Evolutionary conservation across 1,140 invertebrate genomes (phyloP), one percentile per base, ranked within the genome.

Genomic region (Drosophila tristis): DNA sequence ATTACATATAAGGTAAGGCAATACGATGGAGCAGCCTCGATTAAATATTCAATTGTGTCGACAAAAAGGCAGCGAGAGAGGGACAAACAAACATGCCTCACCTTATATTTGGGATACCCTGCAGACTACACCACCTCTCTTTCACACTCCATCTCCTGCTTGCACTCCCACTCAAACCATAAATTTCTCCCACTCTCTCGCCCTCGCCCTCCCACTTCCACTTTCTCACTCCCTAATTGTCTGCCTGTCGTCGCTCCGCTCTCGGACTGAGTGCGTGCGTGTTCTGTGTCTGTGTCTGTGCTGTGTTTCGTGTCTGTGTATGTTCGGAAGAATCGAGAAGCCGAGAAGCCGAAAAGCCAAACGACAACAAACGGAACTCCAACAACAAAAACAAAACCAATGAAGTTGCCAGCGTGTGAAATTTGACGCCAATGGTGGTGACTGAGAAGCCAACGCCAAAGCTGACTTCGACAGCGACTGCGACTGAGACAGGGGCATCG

Each of bases 371-470:
- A 35, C 61, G 39, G 51, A 58, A 66, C 58, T 35, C 60, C 47
- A 51, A 58, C 55, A 42, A 66, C 45, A 45, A 29, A 53, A 56
- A 39, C 43, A 48, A 6, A 31, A 15, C 15, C 31, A 44, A 2
- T 53, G 61, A 65, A 44, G 68, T 56, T 63, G 60, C 57, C 57
- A 65, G 57, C 60, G 78, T 71, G 81, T 85, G 63, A 86, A 80
- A 78, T 64, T 60, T 60, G 54, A 82, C 61, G 71, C 58, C 58
- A 60, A 58, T 63, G 50, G 74, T 63, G 50, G 74, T 29, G 56
- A 54, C 35, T 13, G 35, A 51, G 55, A n/a, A n/a, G 51, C 39
- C 15, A 35, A 15, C 35, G 11, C 4, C 11, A 11, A 39, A 9
- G 1, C 1, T 11, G 11, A 39, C 35, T 2, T 39, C 35, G 44